Conservation (phyloP, 2,113 vertebrate genomes). For the Pomatorhinus ruficollis region DNA sequence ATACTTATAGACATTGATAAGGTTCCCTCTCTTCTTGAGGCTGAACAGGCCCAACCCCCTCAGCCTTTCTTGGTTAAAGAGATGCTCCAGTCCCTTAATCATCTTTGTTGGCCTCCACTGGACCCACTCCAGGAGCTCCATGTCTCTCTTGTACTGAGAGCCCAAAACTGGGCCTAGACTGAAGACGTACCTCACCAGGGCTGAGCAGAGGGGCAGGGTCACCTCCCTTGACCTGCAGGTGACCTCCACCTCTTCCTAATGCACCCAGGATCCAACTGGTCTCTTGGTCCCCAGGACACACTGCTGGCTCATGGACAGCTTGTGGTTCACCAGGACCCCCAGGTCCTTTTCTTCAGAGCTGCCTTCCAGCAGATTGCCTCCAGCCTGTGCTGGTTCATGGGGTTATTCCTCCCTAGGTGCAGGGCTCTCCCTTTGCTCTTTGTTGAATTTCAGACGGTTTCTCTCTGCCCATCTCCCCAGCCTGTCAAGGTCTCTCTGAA, state of each 20-base stretch:
- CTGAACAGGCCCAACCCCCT: background rate
- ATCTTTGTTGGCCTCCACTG: background rate
- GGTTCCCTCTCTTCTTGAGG: background rate
- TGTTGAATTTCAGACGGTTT: background rate
- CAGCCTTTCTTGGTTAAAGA: background rate
- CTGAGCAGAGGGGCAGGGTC: background rate
- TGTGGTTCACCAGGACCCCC: background rate
- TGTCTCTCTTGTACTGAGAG: background rate
- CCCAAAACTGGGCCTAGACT: background rate
- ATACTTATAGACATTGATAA: background rate
- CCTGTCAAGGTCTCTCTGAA: background rate
- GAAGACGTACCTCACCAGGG: no score
- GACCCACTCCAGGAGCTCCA: background rate
- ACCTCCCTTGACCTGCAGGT: fast-evolving
- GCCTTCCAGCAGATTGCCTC: background rate
- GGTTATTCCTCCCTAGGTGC: background rate
- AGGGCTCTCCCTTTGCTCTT: background rate
- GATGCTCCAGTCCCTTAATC: background rate
- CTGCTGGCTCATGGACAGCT: background rate
- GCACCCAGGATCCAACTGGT: background rate
- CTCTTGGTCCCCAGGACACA: background rate
- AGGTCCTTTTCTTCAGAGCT: background rate
- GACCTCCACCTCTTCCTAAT: background rate
- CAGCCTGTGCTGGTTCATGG: background rate
- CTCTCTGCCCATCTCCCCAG: background rate